Evolutionary conservation across 2,113 vertebrate species (phyloP), one percentile per base, ranked within the genome.

Genomic region (Onychostruthus taczanowskii): DNA sequence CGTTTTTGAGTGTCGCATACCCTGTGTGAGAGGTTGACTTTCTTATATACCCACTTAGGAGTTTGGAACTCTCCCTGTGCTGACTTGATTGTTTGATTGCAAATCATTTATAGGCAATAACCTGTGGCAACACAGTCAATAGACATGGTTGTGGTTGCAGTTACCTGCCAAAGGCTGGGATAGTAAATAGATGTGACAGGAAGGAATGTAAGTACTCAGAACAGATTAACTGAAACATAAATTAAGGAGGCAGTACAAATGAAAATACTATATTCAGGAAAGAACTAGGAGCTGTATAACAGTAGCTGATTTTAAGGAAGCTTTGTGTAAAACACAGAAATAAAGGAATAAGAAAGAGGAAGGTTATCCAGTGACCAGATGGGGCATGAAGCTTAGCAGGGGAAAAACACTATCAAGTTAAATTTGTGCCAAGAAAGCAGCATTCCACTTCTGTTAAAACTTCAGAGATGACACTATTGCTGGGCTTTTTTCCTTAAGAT

Each of bases 361-460:
- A 37, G 35, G 9, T 91, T 76, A 30, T 26, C 28, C 30, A 16
- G 30, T n/a, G 31, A 76, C 58, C 16, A 56, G 24, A 62, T 52
- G 21, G 33, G 6, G 1, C 44, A 53, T 49, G 26, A 66, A 66
- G 4, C 15, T 41, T 7, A 50, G 13, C 0, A 1, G 10, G 11
- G 2, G 6, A 37, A 67, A 55, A 43, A 7, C 1, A 27, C 5
- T 27, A 31, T 22, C 9, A 58, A 28, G 27, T 56, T 35, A 43
- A 72, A 76, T 86, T 55, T 83, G 16, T 73, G 23, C 10, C 33
- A 84, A 30, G 35, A 76, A 85, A 68, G 26, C 33, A 50, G 27
- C 14, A 84, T 76, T 80, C 31, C 21, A 15, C 14, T 50, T 59
- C 7, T 72, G 23, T 64, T 80, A 64, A 30, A 76, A 68, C 35